phyloP scores from a whole-genome alignment of 2,113 vertebrate species.

The Caranx ignobilis region DNA sequence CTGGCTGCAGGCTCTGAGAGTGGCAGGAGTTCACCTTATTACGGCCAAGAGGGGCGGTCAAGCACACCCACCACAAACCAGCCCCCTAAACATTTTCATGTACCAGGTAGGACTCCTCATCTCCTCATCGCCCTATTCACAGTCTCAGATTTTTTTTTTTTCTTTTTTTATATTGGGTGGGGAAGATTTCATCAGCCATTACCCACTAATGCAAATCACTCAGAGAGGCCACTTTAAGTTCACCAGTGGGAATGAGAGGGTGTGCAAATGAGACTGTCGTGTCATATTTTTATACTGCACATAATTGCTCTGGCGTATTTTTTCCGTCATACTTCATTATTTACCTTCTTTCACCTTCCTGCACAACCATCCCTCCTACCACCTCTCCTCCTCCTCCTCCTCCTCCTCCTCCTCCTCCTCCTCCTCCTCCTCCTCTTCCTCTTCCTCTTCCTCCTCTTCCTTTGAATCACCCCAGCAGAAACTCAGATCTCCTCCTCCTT shows the following conservation, averaged over 20 bases:
- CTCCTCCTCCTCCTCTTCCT: conserved; percentile 50
- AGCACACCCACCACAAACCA: conserved; percentile 97
- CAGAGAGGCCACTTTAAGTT: conserved; percentile 34
- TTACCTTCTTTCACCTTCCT: conserved; percentile 48
- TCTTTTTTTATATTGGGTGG: not conserved
- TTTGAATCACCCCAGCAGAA: conserved; percentile 52
- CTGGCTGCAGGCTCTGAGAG: conserved; percentile 94
- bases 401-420: conserved; percentile 51
- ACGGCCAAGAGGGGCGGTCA: conserved; percentile 95
- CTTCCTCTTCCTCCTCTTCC: conserved; percentile 48
- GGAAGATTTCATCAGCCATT: conserved; percentile 23
- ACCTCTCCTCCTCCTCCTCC: conserved; percentile 51
- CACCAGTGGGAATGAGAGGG: not conserved
- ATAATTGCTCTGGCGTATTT: conserved; percentile 46
- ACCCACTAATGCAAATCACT: conserved; percentile 29
- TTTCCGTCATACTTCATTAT: conserved; percentile 37
- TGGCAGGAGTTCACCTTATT: conserved; percentile 98
- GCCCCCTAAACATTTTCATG: conserved; percentile 99
- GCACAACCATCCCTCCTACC: conserved; percentile 9
- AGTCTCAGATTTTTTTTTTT: not conserved
- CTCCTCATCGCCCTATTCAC: conserved; percentile 43
- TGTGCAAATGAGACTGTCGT: conserved; percentile 44
- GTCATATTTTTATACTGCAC: conserved; percentile 44
- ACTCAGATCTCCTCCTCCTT: conserved; percentile 46
- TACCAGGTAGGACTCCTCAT: conserved; percentile 95